Percentiles rank a stretch among this genome's conserved stretches.
These are phyloP conservation scores for Griposia aprilina DNA, from an alignment of 2,888 invertebrate species.

Conservation along the genomic window DNA sequence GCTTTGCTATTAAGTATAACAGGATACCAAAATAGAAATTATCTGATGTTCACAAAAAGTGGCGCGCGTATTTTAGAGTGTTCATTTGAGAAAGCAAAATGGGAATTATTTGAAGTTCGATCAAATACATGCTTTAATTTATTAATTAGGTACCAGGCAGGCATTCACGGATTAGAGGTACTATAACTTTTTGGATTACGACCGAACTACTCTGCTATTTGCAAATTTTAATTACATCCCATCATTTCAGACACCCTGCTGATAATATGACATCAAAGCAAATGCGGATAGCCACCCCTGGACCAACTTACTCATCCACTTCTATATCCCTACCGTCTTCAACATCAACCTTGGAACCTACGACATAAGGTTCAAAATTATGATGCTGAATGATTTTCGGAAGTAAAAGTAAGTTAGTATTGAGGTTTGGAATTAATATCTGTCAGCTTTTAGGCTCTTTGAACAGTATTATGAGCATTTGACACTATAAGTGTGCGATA, in stretches of 20 bases:
- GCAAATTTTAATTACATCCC: constrained; percentile 78
- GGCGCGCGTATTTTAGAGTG: neutral
- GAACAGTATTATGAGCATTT: constrained; percentile 78
- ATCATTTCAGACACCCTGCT: constrained; percentile 77
- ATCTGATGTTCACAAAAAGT: too few species aligned
- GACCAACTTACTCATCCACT: constrained; percentile 23
- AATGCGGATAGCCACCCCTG: constrained; percentile 71
- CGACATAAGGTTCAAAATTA: constrained; percentile 36
- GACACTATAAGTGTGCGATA: constrained; percentile 85
- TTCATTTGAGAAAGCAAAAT: neutral
- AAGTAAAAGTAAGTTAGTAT: constrained; percentile 55
- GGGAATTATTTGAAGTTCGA: neutral
- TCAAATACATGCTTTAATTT: neutral
- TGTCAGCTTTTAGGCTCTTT: constrained; percentile 79
- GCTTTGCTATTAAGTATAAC: neutral
- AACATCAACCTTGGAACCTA: constrained; percentile 5
- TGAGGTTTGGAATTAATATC: constrained; percentile 84
- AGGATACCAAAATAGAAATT: too few species aligned
- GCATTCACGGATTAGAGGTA: constrained; percentile 17
- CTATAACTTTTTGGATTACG: constrained; percentile 51
- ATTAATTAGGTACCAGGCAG: neutral
- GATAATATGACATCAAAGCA: constrained; percentile 83
- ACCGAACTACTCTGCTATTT: constrained; percentile 57
- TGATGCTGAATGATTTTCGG: neutral
- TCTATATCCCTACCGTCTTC: neutral